phyloP scores from a whole-genome alignment of 2,113 vertebrate species.

The Zapornia atra region DNA sequence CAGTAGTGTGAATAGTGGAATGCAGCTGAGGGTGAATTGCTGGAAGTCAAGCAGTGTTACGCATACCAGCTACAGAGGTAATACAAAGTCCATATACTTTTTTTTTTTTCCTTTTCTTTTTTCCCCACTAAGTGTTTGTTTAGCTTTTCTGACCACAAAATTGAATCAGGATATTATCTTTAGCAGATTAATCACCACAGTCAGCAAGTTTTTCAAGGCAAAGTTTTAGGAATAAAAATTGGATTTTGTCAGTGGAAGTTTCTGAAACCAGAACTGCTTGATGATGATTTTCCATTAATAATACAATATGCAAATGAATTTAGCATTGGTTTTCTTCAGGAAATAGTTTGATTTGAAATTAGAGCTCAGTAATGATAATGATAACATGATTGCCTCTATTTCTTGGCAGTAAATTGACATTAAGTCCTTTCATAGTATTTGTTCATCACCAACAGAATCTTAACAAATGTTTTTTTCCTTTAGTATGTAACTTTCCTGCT shows the following conservation, averaged over 20 bases:
- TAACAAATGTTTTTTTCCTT: not conserved
- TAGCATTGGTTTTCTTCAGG: not conserved
- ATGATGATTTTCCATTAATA: not conserved
- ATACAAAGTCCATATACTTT: not conserved
- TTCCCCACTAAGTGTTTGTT: not conserved
- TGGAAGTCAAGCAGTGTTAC: not conserved
- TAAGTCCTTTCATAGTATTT: not conserved
- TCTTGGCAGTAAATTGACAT: not conserved
- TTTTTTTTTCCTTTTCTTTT: not conserved
- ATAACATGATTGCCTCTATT: not conserved
- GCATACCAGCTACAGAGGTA: not conserved
- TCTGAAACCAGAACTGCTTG: not conserved
- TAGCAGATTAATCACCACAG: not conserved
- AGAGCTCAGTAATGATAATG: not conserved
- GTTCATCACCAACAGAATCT: not conserved
- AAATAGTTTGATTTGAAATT: not conserved
- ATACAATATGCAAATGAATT: not conserved
- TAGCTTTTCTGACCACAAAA: not conserved
- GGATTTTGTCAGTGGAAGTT: not conserved
- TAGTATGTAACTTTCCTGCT: not conserved
- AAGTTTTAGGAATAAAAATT: not conserved
- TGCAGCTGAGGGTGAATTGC: not conserved
- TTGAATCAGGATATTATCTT: not conserved
- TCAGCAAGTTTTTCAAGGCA: not conserved
- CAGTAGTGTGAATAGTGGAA: not conserved